Percentiles rank a stretch among this genome's conserved stretches.
Conservation (phyloP, 2,113 vertebrate genomes). For the Myiozetetes cayanensis region DNA sequence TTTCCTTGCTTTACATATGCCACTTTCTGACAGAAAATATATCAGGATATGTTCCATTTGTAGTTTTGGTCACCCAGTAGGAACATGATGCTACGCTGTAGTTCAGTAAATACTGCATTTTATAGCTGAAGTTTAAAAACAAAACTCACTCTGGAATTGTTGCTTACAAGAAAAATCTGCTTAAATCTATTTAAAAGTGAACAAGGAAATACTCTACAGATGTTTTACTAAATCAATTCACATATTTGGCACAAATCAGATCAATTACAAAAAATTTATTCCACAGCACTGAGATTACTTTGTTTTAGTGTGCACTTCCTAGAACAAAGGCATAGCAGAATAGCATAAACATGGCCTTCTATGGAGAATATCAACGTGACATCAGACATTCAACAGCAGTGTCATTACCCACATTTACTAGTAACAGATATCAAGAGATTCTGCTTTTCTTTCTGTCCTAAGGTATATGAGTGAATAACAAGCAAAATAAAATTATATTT, state of each 20-base stretch:
- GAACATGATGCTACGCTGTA: neutral
- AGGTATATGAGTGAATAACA: neutral
- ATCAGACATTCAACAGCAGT: neutral
- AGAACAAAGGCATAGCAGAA: neutral
- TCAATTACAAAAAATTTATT: neutral
- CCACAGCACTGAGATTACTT: neutral
- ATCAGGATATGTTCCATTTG: neutral
- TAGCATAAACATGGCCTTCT: neutral
- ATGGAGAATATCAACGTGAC: neutral
- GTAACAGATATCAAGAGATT: neutral
- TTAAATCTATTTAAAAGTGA: neutral
- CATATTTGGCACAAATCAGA: neutral
- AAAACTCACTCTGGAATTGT: neutral
- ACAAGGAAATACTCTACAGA: neutral
- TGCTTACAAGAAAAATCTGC: neutral
- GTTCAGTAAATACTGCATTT: neutral
- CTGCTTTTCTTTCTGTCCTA: neutral
- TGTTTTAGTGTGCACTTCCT: neutral
- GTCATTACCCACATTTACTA: neutral
- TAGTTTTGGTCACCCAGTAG: neutral
- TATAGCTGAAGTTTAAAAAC: neutral
- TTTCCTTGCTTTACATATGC: neutral
- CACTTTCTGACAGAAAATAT: neutral
- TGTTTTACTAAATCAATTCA: neutral
- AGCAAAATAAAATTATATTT: neutral